Evolutionary conservation across 2,113 vertebrate species (phyloP), one percentile per base, ranked within the genome.

Genomic region (Rattus rattus): DNA sequence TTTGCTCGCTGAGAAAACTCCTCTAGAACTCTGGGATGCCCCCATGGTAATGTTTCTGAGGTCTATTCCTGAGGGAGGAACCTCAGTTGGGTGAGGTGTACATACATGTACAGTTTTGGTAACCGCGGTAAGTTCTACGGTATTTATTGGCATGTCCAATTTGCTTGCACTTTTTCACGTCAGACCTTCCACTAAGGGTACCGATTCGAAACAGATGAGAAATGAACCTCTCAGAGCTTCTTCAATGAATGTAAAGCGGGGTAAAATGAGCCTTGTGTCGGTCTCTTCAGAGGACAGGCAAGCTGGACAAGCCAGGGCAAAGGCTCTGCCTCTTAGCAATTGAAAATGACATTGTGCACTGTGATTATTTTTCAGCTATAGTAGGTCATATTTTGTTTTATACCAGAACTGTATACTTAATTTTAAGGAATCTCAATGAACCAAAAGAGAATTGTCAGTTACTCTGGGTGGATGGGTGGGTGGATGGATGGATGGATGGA

Each of bases 1-100:
- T 99, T 99, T 91, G 97, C 99, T 96, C 99, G 99, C 98, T 99
- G 99, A 99, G 87, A 88, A 69, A 90, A n/a, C 96, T 94, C 97
- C 96, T 94, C 97, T 87, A 61, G 97, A 95, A 97, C 97, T 96
- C 87, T 95, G 96, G 63, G 92, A 96, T 7, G 5, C 20, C 94
- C 65, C 36, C 94, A 47, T 43, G 83, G 76, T 86, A 83, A 94
- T 39, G 96, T 94, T 22, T 86, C 81, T 98, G 98, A 98, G 97
- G 96, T 98, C 96, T 97, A 84, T 96, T 85, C 98, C 98, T 94
- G 96, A 77, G 92, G 97, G 97, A 98, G 98, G 98, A 97, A 86
- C 98, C 97, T 97, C 95, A 47, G 98, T 77, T 94, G 94, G 98
- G 97, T 96, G 96, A 0, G 97, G 98, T 99, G 98, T 99, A 98